Base-by-base conservation (phyloP, 2,888 invertebrate genomes). In the Phengaris arion region DNA sequence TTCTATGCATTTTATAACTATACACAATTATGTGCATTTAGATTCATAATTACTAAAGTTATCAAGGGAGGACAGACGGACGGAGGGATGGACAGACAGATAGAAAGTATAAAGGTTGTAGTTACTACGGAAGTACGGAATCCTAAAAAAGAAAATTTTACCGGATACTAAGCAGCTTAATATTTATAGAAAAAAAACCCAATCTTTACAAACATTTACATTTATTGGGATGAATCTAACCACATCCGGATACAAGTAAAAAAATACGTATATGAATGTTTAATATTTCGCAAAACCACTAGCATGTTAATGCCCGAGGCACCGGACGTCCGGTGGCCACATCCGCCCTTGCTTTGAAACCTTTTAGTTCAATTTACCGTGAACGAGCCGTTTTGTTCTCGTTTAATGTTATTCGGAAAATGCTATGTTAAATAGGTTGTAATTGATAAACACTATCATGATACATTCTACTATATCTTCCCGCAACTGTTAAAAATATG, bases 361-460 rank as follows among this genome's bases (percentile, higher is more conserved):
- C 90, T 91, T 90, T 92, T 92, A 91, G 91, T 89, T 92, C 89
- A 92, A 91, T 91, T 91, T 87, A 88, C 84, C 89, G 90, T 89
- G 87, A 91, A 92, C 72, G 85, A 85, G 82, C 85, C 85, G 76
- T 77, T 78, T 78, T 83, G 82, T 85, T 84, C 87, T 74, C 48
- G 86, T 89, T 88, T 89, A 88, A 85, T 86, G 84, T 83, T 85
- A 82, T 83, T 85, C 81, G 84, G 86, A 82, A 87, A 87, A 88
- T 87, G 85, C 83, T 80, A 83, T 83, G 82, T 84, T 82, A 79
- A 79, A 78, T 79, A 79, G 79, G 77, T 79, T 80, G 80, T 68
- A 4, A 57, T 69, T 69, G n/a, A 48, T 69, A 46, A 6, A 6
- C 35, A 48, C 48, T 48, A 48, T 2, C 35, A 2, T 35, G 35